Base-by-base conservation (phyloP, 2,888 invertebrate genomes). In the Dicyrtoma fusca region DNA sequence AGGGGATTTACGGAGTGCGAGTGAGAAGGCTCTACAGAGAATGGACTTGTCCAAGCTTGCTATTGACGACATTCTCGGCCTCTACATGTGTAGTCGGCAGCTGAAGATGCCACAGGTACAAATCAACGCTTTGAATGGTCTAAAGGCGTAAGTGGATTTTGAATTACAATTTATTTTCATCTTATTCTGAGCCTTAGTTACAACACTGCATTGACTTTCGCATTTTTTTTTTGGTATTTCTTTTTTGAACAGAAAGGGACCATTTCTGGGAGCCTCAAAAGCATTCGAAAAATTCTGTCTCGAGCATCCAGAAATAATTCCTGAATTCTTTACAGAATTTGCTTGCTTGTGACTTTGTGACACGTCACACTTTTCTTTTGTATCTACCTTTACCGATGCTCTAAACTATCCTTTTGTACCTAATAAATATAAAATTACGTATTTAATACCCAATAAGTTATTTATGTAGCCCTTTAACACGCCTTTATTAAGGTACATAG, bases 31-130 rank as follows among this genome's bases (percentile, higher is more conserved):
- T 11, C 47, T 69, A 8, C 45, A 63, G 21, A 19, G 42, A 45
- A 45, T 49, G 19, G 62, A 71, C 13, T 21, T 71, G 4, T 44
- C 64, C 6, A 51, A 64, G 44, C 49, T 64, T n/a, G 69, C 59
- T 4, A 59, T 69, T 14, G 69, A 69, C 26, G 69, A 69, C 10
- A 69, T 71, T 26, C 55, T 71, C 5, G 55, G 71, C 3, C 55
- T 71, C 13, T 64, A 71, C 61, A 59, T 69, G 61, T 69, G 69
- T 34, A 69, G 69, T 26, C 21, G 69, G n/a, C 59, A 59, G 21
- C 34, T 69, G 44, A 49, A 59, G 19, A 69, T 69, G 69, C 69
- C 69, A n/a, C 26, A 47, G 23, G 69, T 69, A 44, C 61, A 61
- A 49, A 21, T 45, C 26, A 69, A 69, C 34, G 21, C 61, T 45